Evolutionary conservation across 1,140 invertebrate species (phyloP).

Genomic region (Melanaphis sacchari): DNA sequence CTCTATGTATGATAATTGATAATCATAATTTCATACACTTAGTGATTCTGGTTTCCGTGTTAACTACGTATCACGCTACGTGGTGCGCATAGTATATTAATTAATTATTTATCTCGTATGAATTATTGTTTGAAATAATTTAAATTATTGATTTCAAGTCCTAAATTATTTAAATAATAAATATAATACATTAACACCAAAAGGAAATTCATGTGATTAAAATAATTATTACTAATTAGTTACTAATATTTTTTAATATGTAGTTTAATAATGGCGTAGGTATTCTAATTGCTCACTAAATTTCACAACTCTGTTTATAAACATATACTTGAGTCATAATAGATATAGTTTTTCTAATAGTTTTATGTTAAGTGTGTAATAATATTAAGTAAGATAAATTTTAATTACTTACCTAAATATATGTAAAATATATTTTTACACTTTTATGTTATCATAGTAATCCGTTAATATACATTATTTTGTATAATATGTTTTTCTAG

Average conservation of each 20-base stretch:
- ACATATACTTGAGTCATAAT: too few relatives aligned
- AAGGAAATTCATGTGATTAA: background rate
- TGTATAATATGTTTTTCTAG: too few relatives aligned
- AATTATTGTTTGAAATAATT: background rate
- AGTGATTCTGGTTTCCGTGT: background rate
- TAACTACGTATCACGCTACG: background rate
- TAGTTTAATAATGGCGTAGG: too few relatives aligned
- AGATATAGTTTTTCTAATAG: too few relatives aligned
- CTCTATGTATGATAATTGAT: background rate
- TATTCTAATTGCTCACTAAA: too few relatives aligned
- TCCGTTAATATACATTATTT: too few relatives aligned
- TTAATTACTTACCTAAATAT: too few relatives aligned
- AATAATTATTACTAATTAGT: background rate
- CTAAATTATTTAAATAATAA: background rate
- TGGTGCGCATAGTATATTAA: background rate
- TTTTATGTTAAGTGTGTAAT: background rate
- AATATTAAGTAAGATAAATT: background rate
- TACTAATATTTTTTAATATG: too few relatives aligned
- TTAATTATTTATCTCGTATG: background rate
- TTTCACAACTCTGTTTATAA: too few relatives aligned
- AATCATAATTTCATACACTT: background rate
- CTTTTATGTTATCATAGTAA: too few relatives aligned
- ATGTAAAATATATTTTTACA: too few relatives aligned
- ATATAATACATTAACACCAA: background rate
- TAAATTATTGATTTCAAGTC: background rate